A percentile compares a stretch with the other conserved stretches of the same genome.
phyloP scores from a whole-genome alignment of 2,113 vertebrate genomes.

The Pituophis catenifer region DNA sequence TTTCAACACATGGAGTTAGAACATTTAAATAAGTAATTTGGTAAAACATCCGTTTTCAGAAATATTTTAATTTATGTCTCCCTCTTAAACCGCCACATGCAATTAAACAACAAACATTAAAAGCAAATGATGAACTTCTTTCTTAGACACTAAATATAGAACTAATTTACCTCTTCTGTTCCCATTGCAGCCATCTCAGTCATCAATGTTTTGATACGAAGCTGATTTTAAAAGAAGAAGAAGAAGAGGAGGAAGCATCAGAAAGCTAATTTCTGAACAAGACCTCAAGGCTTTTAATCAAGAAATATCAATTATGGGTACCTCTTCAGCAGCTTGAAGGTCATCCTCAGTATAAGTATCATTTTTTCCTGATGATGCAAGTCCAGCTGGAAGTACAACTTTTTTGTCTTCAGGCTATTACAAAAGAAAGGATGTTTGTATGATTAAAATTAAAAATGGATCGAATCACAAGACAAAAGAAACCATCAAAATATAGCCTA shows the following conservation, averaged over 20 bases:
- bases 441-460: neutral
- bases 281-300: neutral
- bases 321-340: slow-evolving; percentile 89
- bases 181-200: slow-evolving; percentile 93
- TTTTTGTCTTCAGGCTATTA: slow-evolving; percentile 81
- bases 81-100: neutral
- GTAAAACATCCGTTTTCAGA: neutral
- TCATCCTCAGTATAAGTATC: slow-evolving; percentile 83
- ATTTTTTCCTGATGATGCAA: slow-evolving; percentile 66
- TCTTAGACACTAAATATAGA: neutral
- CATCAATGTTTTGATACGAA: slow-evolving; percentile 89
- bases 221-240: slow-evolving; percentile 58
- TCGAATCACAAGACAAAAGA: neutral
- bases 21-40: neutral
- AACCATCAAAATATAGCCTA: neutral
- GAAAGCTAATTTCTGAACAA: neutral
- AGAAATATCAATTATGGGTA: slow-evolving; percentile 39
- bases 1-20: neutral
- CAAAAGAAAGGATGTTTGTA: neutral
- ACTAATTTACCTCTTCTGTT: slow-evolving; percentile 81
- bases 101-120: neutral
- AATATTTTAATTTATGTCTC: neutral
- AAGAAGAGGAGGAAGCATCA: neutral
- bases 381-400: slow-evolving; percentile 53
- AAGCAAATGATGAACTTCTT: neutral